A percentile compares a stretch with the other conserved stretches of the same genome.
phyloP scores from a whole-genome alignment of 2,888 invertebrate genomes.

The Sarcophaga rosellei region DNA sequence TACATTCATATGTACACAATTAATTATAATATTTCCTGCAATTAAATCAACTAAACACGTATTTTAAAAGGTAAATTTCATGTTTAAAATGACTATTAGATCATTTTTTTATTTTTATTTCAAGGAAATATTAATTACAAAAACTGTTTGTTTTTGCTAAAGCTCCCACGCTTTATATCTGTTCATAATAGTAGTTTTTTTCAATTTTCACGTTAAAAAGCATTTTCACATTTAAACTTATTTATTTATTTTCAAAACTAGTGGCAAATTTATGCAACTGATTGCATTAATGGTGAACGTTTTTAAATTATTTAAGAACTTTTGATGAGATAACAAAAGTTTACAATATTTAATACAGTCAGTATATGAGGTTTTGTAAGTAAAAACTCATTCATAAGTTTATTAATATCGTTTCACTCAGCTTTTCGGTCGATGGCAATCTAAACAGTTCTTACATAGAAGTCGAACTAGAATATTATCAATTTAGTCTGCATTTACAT shows the following conservation, averaged over 20 bases:
- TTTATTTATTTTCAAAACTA: background rate
- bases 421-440: no score
- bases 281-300: background rate
- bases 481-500: no score
- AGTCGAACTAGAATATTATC: no score
- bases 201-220: background rate
- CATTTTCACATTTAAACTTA: background rate
- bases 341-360: no score
- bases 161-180: constrained; percentile 3
- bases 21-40: constrained; percentile 46
- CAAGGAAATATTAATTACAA: background rate
- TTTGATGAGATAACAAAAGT: no score
- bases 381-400: no score
- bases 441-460: no score
- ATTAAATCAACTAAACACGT: constrained; percentile 30
- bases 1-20: background rate
- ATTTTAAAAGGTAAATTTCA: constrained; percentile 45
- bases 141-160: background rate
- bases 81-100: constrained; percentile 10
- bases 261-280: background rate
- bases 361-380: no score
- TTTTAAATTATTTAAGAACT: background rate
- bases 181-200: background rate
- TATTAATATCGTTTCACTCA: no score
- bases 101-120: background rate